phyloP scores from a whole-genome alignment of 2,113 vertebrate genomes.

The Spilogale gracilis region DNA sequence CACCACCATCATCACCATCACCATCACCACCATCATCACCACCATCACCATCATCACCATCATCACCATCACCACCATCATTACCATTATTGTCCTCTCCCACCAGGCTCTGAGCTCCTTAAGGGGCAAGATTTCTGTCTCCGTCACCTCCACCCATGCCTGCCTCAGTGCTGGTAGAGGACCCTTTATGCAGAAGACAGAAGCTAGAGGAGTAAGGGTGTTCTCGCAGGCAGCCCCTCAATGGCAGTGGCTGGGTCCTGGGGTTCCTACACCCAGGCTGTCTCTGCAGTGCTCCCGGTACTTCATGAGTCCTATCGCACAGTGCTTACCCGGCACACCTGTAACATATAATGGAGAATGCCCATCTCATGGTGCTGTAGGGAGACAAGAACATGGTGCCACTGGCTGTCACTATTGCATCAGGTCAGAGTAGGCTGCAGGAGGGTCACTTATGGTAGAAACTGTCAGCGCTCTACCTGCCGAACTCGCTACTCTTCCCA shows the following conservation, averaged over 20 bases:
- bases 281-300: background rate
- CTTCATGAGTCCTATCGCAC: background rate
- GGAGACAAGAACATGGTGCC: background rate
- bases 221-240: too few relatives aligned
- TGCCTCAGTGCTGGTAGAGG: background rate
- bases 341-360: background rate
- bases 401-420: background rate
- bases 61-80: accelerated
- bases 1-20: too few relatives aligned
- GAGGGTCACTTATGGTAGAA: background rate
- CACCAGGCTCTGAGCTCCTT: background rate
- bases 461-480: background rate
- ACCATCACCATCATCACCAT: accelerated
- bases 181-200: too few relatives aligned
- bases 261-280: background rate
- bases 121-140: background rate
- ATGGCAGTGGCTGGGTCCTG: background rate
- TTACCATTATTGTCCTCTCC: accelerated
- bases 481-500: background rate
- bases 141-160: background rate
- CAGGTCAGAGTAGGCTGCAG: background rate
- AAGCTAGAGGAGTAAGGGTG: background rate
- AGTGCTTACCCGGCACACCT: background rate
- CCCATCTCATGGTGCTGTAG: background rate
- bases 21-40: accelerated